Evolutionary conservation across 1,140 invertebrate species (phyloP).

Genomic region (Drosophila asahinai): DNA sequence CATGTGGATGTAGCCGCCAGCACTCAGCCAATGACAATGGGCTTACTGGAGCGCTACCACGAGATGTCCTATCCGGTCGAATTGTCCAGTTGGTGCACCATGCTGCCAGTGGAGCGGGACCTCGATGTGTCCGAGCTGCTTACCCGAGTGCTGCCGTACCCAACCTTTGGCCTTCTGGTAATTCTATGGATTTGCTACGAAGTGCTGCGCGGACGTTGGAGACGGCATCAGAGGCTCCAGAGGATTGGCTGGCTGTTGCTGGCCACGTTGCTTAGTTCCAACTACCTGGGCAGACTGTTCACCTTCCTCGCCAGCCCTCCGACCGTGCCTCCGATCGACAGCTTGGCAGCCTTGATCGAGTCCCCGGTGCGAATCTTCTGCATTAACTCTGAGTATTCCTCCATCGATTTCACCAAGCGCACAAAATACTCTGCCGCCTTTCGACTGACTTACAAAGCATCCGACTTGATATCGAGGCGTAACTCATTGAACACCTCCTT

Average conservation of each 20-base stretch:
- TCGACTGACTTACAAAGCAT: conserved; percentile 11
- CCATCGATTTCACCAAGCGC: conserved; percentile 55
- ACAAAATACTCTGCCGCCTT: conserved; percentile 48
- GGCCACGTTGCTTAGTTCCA: conserved; percentile 36
- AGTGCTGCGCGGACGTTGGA: conserved; percentile 13
- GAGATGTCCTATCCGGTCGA: conserved; percentile 51
- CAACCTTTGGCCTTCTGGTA: conserved; percentile 14
- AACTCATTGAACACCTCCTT: conserved; percentile 57
- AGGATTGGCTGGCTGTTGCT: conserved; percentile 46
- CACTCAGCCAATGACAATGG: conserved; percentile 53
- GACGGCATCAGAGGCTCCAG: conserved; percentile 17
- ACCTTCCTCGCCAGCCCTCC: conserved; percentile 42
- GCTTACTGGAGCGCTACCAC: conserved; percentile 6
- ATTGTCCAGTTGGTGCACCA: conserved; percentile 61
- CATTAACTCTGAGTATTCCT: conserved; percentile 33
- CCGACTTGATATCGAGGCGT: conserved; percentile 26
- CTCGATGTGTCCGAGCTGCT: conserved; percentile 25
- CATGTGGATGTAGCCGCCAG: conserved; percentile 55
- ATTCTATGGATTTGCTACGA: conserved; percentile 31
- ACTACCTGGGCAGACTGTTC: conserved; percentile 41
- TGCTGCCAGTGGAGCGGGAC: conserved; percentile 50
- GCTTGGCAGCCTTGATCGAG: conserved; percentile 28
- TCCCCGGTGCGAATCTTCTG: conserved; percentile 47
- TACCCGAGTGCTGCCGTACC: conserved; percentile 5
- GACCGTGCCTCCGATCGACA: conserved; percentile 18